A percentile compares a stretch with the other conserved stretches of the same genome.
Evolutionary conservation across 2,797 vertebrate species (phyloP).

Genomic region (Coregonus ussuriensis): DNA sequence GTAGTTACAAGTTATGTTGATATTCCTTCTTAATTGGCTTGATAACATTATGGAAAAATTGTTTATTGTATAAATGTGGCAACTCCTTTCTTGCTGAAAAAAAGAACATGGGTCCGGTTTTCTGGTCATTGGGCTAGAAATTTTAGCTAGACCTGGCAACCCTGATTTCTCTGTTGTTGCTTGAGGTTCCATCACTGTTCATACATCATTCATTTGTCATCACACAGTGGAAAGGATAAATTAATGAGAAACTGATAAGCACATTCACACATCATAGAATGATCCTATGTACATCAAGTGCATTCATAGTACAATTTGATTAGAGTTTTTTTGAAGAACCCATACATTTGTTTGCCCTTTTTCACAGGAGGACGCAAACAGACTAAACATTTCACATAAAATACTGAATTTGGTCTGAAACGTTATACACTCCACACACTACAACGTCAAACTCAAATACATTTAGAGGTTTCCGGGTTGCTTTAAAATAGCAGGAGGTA

Average conservation of each 20-base stretch:
- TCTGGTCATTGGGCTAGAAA: no score
- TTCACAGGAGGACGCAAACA: conserved; percentile 40
- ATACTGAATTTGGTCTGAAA: conserved; percentile 82
- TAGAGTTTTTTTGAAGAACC: conserved; percentile 43
- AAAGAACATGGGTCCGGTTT: no score
- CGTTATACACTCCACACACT: conserved; percentile 64
- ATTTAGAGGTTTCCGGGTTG: conserved; percentile 73
- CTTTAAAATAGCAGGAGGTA: conserved; percentile 79
- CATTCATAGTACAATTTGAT: conserved; percentile 67
- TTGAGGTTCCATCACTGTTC: conserved; percentile 72
- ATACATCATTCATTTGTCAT: conserved; percentile 75
- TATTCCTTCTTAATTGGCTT: no score
- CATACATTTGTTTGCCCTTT: conserved; percentile 62
- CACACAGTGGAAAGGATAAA: conserved; percentile 54
- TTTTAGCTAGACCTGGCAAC: not conserved
- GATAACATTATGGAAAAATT: no score
- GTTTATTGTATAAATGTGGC: no score
- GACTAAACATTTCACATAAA: conserved; percentile 64
- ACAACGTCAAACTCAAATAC: conserved; percentile 72
- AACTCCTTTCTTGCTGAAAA: no score
- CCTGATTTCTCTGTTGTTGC: conserved; percentile 34
- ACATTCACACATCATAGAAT: conserved; percentile 70
- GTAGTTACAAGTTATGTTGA: no score
- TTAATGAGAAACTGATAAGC: conserved; percentile 72
- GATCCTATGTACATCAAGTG: conserved; percentile 71